Conservation (phyloP, 2,113 vertebrate genomes). For the Capreolus pygargus region DNA sequence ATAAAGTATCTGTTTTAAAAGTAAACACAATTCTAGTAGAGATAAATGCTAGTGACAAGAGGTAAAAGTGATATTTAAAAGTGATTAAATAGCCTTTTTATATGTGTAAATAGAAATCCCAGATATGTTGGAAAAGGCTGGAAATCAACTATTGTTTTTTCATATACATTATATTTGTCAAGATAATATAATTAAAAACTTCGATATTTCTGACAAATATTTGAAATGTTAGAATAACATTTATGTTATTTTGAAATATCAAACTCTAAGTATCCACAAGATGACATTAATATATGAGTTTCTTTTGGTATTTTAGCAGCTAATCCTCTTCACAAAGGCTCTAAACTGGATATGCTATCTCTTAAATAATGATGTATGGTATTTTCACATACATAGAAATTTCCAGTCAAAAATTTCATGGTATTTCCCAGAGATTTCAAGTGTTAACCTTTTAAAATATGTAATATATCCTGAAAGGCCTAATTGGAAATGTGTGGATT, state of each 20-base stretch:
- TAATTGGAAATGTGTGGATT: background rate
- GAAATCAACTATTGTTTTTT: background rate
- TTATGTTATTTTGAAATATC: background rate
- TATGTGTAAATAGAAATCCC: background rate
- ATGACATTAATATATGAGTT: background rate
- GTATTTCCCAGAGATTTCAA: background rate
- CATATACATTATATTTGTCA: background rate
- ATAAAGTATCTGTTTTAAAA: background rate
- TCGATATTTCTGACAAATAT: background rate
- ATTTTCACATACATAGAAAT: background rate
- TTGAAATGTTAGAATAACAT: background rate
- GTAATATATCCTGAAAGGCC: background rate
- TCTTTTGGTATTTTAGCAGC: background rate
- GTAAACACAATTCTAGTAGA: background rate
- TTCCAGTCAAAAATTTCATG: background rate
- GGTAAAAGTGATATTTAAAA: background rate
- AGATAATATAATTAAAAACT: background rate
- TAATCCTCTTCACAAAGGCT: background rate
- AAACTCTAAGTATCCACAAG: background rate
- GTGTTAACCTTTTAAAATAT: background rate
- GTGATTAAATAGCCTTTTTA: background rate
- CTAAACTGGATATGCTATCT: background rate
- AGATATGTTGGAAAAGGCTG: background rate
- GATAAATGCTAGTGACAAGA: background rate
- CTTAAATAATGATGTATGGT: background rate